Conservation (phyloP, 2,113 vertebrate genomes). For the Urocolius indicus region DNA sequence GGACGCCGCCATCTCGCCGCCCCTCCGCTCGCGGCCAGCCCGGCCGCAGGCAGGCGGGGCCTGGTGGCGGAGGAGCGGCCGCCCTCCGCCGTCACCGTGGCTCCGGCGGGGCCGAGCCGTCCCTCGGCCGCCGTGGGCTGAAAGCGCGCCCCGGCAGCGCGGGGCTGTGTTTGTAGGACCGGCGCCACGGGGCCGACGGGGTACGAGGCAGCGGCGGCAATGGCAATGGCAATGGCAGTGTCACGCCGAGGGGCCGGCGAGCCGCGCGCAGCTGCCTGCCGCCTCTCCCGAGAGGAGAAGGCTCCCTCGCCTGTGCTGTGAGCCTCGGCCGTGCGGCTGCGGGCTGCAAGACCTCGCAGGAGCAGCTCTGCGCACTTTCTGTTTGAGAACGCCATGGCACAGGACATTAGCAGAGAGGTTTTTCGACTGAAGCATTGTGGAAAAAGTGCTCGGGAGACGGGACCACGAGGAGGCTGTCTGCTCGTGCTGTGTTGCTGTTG, state of each 20-base stretch:
- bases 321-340: background rate
- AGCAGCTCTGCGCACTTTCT: background rate
- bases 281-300: too few relatives aligned
- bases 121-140: background rate
- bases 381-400: background rate
- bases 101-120: background rate
- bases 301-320: background rate
- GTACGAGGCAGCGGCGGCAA: too few relatives aligned
- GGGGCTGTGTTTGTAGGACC: background rate
- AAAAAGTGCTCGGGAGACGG: background rate
- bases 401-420: fast-evolving
- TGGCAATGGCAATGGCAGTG: background rate
- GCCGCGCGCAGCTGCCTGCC: background rate
- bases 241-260: background rate
- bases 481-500: background rate
- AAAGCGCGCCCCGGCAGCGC: background rate
- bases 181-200: background rate
- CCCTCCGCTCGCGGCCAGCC: background rate
- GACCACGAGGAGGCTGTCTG: background rate
- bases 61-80: background rate
- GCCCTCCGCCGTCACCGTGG: background rate
- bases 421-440: background rate
- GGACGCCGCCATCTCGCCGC: background rate
- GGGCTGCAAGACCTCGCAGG: background rate
- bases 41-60: background rate